Evolutionary conservation across 2,797 vertebrate genomes (phyloP), one percentile per base, ranked within the genome.

Genomic region (Cynodonichthys magdalenae): DNA sequence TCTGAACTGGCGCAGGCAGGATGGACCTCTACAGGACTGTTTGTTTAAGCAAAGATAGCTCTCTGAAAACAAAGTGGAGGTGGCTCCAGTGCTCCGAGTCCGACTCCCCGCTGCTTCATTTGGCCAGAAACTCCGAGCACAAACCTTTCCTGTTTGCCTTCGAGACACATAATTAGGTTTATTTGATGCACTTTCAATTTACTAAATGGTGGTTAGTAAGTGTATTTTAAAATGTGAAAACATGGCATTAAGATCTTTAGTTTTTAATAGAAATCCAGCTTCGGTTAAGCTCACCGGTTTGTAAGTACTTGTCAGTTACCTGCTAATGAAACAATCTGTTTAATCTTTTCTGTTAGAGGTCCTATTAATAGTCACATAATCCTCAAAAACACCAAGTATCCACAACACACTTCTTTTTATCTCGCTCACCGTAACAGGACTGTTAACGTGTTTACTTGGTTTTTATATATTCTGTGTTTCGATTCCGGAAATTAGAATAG

Each of bases 21-120:
- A 90, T 85, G 80, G 78, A 85, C 72, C 73, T 71, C 64, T 74
- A 81, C 83, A 75, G 69, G 67, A 58, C 71, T 90, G 87, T 93
- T 92, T 92, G 74, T 88, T 92, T 89, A 86, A 86, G 85, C 64
- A 84, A 84, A 82, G 89, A 88, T 87, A 86, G 83, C 86, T 78
- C 74, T 88, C 77, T 83, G 15, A 86, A 91, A 92, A 88, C 87
- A 89, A 86, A 88, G 77, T 74, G 72, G 87, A 81, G 86, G 86
- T 69, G 82, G 85, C 84, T 83, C 59, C 0, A 66, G 39, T 47
- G 59, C 67, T 74, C 63, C 28, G 7, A 6, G 19, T 53, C 55
- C 42, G 78, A 75, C 69, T 71, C 66, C 79, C 83, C 15, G 15
- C 78, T 52, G 77, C 57, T 77, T 71, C 53, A 36, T 69, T 57